Evolutionary conservation across 2,797 vertebrate species (phyloP).

Genomic region (Potorous gilbertii): DNA sequence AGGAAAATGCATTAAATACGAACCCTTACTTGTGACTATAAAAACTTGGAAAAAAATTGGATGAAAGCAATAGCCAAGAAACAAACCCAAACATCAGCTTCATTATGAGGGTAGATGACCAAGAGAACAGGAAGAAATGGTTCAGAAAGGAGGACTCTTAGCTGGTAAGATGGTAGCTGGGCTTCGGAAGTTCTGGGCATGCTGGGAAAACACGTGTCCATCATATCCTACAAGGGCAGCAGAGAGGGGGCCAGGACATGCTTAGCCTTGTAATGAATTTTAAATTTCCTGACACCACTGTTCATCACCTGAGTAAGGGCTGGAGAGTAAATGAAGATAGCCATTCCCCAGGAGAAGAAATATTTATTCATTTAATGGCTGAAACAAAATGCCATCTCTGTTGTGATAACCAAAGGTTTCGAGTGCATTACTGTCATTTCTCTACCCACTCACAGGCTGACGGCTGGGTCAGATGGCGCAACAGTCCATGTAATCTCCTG

Average conservation of each 20-base stretch:
- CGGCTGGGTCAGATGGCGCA: constrained; percentile 90
- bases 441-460: constrained; percentile 85
- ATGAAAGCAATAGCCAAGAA: neutral
- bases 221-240: neutral
- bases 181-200: neutral
- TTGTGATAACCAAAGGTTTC: constrained; percentile 86
- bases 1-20: neutral
- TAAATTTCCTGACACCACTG: constrained; percentile 63
- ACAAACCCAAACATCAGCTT: neutral
- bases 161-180: neutral
- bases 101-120: neutral
- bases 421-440: constrained; percentile 86
- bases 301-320: constrained; percentile 75
- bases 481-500: constrained; percentile 92
- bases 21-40: neutral
- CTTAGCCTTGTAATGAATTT: constrained; percentile 56
- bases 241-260: neutral
- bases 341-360: constrained; percentile 73
- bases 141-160: neutral
- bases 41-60: neutral
- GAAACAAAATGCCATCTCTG: constrained; percentile 82
- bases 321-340: constrained; percentile 83
- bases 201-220: neutral
- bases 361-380: constrained; percentile 80
- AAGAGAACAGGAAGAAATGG: neutral